These are phyloP conservation scores for Apis laboriosa DNA, from an alignment of 1,140 invertebrate genomes.

Conservation along the genomic window DNA sequence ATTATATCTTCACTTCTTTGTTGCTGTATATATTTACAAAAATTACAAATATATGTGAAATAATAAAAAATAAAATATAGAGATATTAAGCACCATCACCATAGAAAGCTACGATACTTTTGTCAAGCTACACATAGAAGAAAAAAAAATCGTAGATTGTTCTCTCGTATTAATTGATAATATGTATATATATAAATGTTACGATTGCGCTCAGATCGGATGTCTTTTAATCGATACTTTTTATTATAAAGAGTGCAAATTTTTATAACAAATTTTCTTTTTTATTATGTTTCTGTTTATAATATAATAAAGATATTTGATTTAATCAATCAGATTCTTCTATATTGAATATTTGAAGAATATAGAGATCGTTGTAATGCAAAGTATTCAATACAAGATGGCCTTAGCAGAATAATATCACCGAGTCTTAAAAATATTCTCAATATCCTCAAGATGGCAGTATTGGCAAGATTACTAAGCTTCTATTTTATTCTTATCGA, in stretches of 20 bases:
- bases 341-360: no score
- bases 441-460: no score
- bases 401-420: no score
- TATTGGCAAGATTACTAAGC: no score
- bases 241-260: no score
- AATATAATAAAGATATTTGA: no score
- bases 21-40: not conserved
- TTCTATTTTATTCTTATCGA: not conserved
- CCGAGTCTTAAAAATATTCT: not conserved
- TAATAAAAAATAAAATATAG: not conserved
- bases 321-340: no score
- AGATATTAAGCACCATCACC: slow-evolving; percentile 47
- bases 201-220: not conserved
- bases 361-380: no score
- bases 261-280: no score
- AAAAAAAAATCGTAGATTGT: slow-evolving; percentile 16
- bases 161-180: slow-evolving; percentile 15
- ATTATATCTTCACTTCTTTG: not conserved
- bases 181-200: not conserved
- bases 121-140: slow-evolving; percentile 44
- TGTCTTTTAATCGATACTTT: not conserved
- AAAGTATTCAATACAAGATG: no score
- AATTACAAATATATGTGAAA: slow-evolving; percentile 1
- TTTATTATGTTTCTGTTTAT: no score
- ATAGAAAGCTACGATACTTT: slow-evolving; percentile 41